Evolutionary conservation across 2,888 invertebrate genomes (phyloP).

Genomic region (Zygothrica quintamaculata): DNA sequence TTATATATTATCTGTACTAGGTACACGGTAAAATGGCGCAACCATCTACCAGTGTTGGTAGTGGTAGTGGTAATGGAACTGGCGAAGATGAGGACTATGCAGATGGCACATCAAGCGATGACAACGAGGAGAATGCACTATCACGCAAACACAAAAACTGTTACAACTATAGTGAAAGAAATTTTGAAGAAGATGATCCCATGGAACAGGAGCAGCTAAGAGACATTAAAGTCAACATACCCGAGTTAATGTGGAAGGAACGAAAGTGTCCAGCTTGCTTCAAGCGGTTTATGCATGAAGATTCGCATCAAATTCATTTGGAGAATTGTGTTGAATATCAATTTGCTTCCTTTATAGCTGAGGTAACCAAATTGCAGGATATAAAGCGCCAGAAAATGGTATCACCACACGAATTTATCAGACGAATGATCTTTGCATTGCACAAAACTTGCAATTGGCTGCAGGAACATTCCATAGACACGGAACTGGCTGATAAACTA

Average conservation of each 20-base stretch:
- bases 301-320: constrained; percentile 82
- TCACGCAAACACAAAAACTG: constrained; percentile 73
- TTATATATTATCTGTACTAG: constrained; percentile 12
- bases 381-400: constrained; percentile 81
- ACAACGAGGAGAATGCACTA: constrained; percentile 73
- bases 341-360: constrained; percentile 79
- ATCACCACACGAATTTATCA: constrained; percentile 84
- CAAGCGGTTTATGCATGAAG: constrained; percentile 84
- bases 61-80: constrained; percentile 47
- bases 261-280: constrained; percentile 83
- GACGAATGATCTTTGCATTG: constrained; percentile 83
- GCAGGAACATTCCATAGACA: constrained; percentile 80
- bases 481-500: constrained; percentile 75
- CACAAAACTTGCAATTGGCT: constrained; percentile 83
- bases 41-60: constrained; percentile 50
- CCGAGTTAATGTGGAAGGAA: constrained; percentile 83
- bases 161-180: constrained; percentile 83
- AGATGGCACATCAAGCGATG: constrained; percentile 78
- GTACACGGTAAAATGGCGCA: constrained; percentile 33
- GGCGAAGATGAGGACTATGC: constrained; percentile 77
- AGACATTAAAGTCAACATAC: constrained; percentile 83
- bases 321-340: constrained; percentile 83
- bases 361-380: constrained; percentile 79
- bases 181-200: constrained; percentile 84
- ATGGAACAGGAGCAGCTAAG: constrained; percentile 81